Evolutionary conservation across 1,140 invertebrate genomes (phyloP), one percentile per base, ranked within the genome.

Genomic region (Neodiprion virginianus): DNA sequence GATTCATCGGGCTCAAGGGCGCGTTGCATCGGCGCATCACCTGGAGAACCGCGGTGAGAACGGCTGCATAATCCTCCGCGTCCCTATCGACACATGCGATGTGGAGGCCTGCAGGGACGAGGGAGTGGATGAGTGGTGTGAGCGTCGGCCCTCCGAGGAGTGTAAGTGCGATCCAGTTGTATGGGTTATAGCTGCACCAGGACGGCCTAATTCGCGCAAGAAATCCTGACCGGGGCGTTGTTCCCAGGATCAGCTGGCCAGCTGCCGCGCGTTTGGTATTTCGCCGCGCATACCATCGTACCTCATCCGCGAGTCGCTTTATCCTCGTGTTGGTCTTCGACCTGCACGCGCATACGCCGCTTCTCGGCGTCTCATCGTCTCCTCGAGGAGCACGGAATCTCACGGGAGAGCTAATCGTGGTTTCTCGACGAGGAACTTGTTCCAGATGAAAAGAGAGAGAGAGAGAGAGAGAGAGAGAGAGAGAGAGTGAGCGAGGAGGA

Each of bases 231-330:
- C 80, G 80, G 81, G 84, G 81, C 84, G 86, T 87, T 86, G 85
- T 88, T 88, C 87, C 86, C 87, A 88, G 85, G 87, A 88, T 88
- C 87, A 88, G 87, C 86, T 88, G 87, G 82, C 74, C 74, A 84
- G 76, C 84, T 84, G 86, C 11, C n/a, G n/a, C 53, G 11, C 53
- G 53, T 4, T 85, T 85, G 83, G 79, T 85, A 88, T 88, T 87
- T 86, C 82, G 86, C 53, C 83, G 81, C 79, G 79, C 84, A 85
- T 85, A 81, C 82, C 81, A 73, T 75, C 81, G 80, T 84, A 84
- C 79, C 80, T 84, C 82, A 85, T 86, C 84, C 7, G 53, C 53
- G 53, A 61, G 53, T 61, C 53, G 11, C n/a, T 17, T 12, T 61
- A 17, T 61, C 53, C n/a, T 8, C 53, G 53, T 61, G n/a, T 61